Evolutionary conservation across 2,888 invertebrate genomes (phyloP), one percentile per base, ranked within the genome.

Genomic region (Tridacna crocea): DNA sequence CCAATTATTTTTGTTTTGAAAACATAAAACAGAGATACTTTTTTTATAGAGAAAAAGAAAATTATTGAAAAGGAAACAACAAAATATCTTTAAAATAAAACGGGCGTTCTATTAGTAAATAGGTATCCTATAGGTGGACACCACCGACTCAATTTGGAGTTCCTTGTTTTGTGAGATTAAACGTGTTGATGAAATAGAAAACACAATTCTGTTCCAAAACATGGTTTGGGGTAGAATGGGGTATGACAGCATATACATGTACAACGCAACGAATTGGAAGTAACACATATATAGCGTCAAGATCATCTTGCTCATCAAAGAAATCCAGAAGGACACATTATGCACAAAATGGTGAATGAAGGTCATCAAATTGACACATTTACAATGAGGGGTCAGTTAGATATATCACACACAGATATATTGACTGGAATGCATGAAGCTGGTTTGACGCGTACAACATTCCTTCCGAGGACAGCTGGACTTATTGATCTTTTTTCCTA

Each of bases 351-450:
- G 85, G 88, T 13, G 92, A 94, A 82, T 15, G 83, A 68, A 26
- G 93, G 89, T 15, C 55, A 91, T 22, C 93, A 94, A 84, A 83
- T 93, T 11, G 94, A 94, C 60, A 48, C 79, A 8, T 84, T 92
- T 72, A 51, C 85, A 15, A 90, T 94, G 88, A 61, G 82, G 19
- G 66, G 90, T 19, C 94, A 94, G 86, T 84, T 94, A 26, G 47
- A 89, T 60, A 22, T 88, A 11, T 58, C 83, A 19, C 72, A 72
- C 12, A 83, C 83, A 19, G 83, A 83, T 48, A 80, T 83, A 36
- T 70, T 94, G n/a, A 87, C 94, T 4, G 94, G 94, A 4, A 93
- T 94, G 93, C 94, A 94, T 60, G 94, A 94, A 1, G 94, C 94
- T 0, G 94, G 93, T 3, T 84, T 94, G 24, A 90, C 93, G 0